phyloP scores from a whole-genome alignment of 2,113 vertebrate species.

The Ellobius talpinus region DNA sequence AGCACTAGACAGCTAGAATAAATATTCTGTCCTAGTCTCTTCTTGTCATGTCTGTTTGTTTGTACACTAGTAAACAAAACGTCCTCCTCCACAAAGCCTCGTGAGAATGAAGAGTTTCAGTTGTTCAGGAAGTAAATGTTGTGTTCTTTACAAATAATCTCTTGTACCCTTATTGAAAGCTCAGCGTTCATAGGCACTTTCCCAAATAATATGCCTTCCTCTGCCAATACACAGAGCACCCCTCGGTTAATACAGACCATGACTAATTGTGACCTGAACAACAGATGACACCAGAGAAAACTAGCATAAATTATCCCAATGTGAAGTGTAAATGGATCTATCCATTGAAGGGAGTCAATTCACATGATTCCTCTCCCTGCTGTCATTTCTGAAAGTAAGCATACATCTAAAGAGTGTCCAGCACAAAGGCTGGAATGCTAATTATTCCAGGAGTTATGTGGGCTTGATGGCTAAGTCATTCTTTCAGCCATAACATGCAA shows the following conservation, averaged over 20 bases:
- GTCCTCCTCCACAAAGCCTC: conserved; percentile 32
- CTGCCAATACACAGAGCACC: conserved; percentile 60
- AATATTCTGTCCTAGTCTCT: conserved; percentile 42
- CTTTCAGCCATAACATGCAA: conserved; percentile 33
- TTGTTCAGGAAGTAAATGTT: conserved; percentile 53
- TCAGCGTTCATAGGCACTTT: conserved; percentile 14
- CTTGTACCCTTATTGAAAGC: conserved; percentile 34
- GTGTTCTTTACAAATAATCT: conserved; percentile 66
- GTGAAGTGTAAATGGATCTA: conserved; percentile 56
- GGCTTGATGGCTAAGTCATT: conserved; percentile 33
- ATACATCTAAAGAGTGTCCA: conserved; percentile 55
- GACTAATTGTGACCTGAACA: conserved; percentile 80
- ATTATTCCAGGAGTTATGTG: conserved; percentile 38
- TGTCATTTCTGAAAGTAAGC: conserved; percentile 68
- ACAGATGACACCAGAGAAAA: conserved; percentile 79
- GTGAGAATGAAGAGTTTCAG: conserved; percentile 50
- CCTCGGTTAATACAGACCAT: conserved; percentile 74
- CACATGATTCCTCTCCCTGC: conserved; percentile 56
- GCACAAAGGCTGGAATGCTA: conserved; percentile 36
- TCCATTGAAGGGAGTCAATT: conserved; percentile 68
- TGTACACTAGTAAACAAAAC: conserved; percentile 28
- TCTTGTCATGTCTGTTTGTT: conserved; percentile 28
- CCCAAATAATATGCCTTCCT: conserved; percentile 45
- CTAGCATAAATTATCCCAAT: conserved; percentile 70
- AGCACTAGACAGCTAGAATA: conserved; percentile 11